Evolutionary conservation across 2,113 vertebrate species (phyloP), one percentile per base, ranked within the genome.

Genomic region (Cariama cristata): DNA sequence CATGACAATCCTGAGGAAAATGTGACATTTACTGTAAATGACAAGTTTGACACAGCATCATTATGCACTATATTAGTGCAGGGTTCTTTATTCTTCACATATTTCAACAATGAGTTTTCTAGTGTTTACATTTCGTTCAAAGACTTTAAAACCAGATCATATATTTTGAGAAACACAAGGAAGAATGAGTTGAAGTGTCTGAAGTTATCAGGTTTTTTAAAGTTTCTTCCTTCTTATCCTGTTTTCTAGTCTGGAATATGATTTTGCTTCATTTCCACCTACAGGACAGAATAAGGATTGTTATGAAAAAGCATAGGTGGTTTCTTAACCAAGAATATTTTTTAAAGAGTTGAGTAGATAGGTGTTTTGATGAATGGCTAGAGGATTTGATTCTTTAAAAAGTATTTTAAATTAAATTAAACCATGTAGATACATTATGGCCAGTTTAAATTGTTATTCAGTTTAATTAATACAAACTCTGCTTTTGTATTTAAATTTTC

Each of bases 21-120:
- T 74, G 89, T 97, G 96, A 96, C 98, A 94, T 98, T 98, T 97
- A 98, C 95, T 97, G 96, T 97, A 98, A 98, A 98, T 93, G 97
- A 97, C 79, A 94, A 97, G 94, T 97, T 96, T 92, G 94, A 96
- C 97, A 97, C 96, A 96, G 90, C 96, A 95, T 97, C 95, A 93
- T 97, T 99, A 99, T 96, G 99, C 99, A 99, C 99, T 99, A 99
- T 98, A 98, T 99, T 99, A 99, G 99, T 99, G 99, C 99, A 98
- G 97, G 91, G 97, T 97, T 98, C 96, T 97, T 98, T 97, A 98
- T 98, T 98, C 97, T 98, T 97, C 98, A 98, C 98, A 98, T 97
- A 90, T 98, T 98, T 98, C 98, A 98, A 92, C 97, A 98, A 98
- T 98, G 97, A 98, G 97, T 99, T 99, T 99, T 99, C 98, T 99